Conservation (phyloP, 2,888 invertebrate species). For the Papilio elwesi region DNA sequence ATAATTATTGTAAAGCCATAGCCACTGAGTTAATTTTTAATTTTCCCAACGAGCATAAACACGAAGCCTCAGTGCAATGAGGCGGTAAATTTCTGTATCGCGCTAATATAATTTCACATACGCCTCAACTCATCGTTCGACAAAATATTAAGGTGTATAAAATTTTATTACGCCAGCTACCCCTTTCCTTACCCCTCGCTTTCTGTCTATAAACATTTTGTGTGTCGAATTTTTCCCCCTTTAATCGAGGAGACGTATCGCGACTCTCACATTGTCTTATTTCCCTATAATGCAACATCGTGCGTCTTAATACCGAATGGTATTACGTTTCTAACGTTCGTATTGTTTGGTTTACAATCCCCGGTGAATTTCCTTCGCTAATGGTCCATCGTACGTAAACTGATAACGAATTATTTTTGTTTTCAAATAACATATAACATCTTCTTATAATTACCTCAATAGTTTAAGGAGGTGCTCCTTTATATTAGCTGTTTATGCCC, state of each 20-base stretch:
- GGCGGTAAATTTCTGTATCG: conserved; percentile 68
- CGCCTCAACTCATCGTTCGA: conserved; percentile 78
- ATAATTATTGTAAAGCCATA: background rate
- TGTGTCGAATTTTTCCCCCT: conserved; percentile 64
- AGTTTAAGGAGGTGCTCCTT: background rate
- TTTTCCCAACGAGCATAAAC: conserved; percentile 7
- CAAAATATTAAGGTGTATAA: conserved; percentile 82
- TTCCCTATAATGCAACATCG: conserved; percentile 78
- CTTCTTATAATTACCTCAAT: background rate
- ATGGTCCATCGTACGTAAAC: conserved; percentile 57
- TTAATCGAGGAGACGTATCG: conserved; percentile 48
- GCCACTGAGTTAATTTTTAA: background rate
- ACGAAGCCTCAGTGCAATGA: conserved; percentile 40
- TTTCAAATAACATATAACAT: conserved; percentile 1
- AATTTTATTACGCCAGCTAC: conserved; percentile 81
- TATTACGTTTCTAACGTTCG: conserved; percentile 73
- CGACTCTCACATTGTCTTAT: conserved; percentile 67
- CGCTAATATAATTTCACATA: conserved; percentile 77
- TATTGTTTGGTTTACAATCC: conserved; percentile 80
- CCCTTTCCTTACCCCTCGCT: conserved; percentile 73
- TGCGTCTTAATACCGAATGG: conserved; percentile 79
- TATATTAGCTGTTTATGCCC: background rate
- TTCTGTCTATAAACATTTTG: conserved; percentile 73
- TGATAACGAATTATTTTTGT: conserved; percentile 63
- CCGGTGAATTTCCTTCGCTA: conserved; percentile 70